Conservation (phyloP, 2,888 invertebrate genomes). For the Lycia hirtaria region DNA sequence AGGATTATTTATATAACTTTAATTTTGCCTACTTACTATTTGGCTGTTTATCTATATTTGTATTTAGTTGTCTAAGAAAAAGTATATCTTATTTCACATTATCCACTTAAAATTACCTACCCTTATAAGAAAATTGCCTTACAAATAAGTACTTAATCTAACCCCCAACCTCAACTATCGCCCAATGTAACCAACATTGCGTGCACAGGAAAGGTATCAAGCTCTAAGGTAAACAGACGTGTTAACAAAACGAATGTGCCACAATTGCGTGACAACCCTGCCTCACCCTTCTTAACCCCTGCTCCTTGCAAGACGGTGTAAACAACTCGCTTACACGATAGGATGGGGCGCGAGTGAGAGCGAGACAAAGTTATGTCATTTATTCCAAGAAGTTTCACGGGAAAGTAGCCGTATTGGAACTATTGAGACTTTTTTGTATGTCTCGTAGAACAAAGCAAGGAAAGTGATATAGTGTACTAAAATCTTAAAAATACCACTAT, state of each 20-base stretch:
- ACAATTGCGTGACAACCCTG: slow-evolving; percentile 67
- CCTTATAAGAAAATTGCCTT: slow-evolving; percentile 1
- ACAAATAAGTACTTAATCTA: slow-evolving; percentile 14
- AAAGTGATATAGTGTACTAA: no score
- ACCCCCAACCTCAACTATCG: slow-evolving; percentile 23
- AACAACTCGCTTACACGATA: slow-evolving; percentile 58
- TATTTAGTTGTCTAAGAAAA: no score
- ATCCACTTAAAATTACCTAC: background rate
- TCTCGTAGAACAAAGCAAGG: no score
- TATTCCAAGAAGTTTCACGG: no score
- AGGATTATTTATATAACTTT: no score
- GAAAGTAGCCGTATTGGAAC: no score
- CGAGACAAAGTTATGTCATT: slow-evolving; percentile 18
- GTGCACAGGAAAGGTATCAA: slow-evolving; percentile 45
- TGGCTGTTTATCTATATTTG: no score
- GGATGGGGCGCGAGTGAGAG: slow-evolving; percentile 39
- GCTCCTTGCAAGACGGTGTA: slow-evolving; percentile 68
- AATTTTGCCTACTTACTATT: no score
- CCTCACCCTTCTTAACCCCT: slow-evolving; percentile 59
- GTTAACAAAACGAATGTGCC: slow-evolving; percentile 52
- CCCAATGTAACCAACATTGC: slow-evolving; percentile 43
- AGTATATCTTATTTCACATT: no score
- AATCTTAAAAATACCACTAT: no score
- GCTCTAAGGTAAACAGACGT: slow-evolving; percentile 28
- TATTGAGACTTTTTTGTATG: no score